These are phyloP conservation scores for Perca flavescens DNA, from an alignment of 2,113 vertebrate species.

Conservation along the genomic window DNA sequence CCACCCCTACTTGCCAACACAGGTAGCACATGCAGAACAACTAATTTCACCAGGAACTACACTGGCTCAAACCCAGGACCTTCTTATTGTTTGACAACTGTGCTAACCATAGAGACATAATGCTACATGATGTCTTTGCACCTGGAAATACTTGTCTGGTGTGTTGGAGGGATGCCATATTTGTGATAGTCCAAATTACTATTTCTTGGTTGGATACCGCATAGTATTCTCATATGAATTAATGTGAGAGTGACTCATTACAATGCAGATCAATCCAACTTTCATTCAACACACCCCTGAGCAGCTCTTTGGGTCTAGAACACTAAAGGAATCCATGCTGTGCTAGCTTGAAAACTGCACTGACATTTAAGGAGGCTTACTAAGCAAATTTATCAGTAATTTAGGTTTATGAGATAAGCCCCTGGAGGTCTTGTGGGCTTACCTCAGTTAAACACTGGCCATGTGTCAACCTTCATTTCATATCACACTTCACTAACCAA, in stretches of 20 bases:
- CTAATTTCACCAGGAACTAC: background rate
- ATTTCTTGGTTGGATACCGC: background rate
- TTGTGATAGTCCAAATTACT: conserved; percentile 12
- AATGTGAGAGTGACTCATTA: conserved; percentile 40
- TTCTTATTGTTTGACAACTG: background rate
- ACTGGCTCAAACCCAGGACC: background rate
- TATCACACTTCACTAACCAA: background rate
- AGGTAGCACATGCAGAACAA: background rate
- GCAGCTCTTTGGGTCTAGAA: conserved; percentile 27
- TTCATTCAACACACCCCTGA: conserved; percentile 21
- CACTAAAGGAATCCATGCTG: conserved; percentile 28
- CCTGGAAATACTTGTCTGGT: background rate
- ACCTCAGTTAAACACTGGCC: conserved; percentile 20
- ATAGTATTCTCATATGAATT: conserved; percentile 8
- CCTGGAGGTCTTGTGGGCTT: background rate
- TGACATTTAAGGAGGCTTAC: conserved; percentile 32
- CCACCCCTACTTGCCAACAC: too few species aligned
- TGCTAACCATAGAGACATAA: background rate
- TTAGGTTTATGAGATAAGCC: background rate
- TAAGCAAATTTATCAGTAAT: conserved; percentile 14
- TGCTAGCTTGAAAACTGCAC: conserved; percentile 27
- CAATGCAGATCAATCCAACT: conserved; percentile 26
- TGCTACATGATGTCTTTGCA: background rate
- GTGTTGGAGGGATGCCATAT: conserved; percentile 7
- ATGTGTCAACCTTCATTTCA: background rate